Base-by-base conservation (phyloP, 2,113 vertebrate genomes). In the Lophius piscatorius region DNA sequence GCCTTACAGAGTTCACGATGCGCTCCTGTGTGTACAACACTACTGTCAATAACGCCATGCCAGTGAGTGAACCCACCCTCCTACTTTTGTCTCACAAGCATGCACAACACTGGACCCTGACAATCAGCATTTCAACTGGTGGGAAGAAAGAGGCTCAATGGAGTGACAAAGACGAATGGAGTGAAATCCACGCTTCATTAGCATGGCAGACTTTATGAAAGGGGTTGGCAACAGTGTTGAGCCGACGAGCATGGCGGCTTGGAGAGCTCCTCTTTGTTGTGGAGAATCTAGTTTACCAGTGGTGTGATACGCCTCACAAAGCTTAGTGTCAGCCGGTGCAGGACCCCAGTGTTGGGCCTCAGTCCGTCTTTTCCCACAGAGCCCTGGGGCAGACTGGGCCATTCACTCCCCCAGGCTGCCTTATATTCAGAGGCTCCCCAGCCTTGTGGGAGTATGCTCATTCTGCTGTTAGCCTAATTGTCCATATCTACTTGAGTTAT, bases 11-110 rank as follows among this genome's bases (percentile, higher is more conserved):
- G 71, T 93, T 64, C 63, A 93, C 93, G 0, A 77, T 98, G 79
- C 91, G 95, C 17, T 94, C 95, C 88, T 98, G 97, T 10, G 94
- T 95, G 62, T 98, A 99, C 91, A 98, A 98, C 92, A 96, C 94
- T 75, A 94, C 92, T 21, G 88, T 98, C 42, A 96, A 94, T 91
- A 95, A 95, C 0, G 93, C 94, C 81, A 95, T 98, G 95, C 94
- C 96, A 0, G 97, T 98, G 88, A 5, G 96, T 94, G 78, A 29
- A 16, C 34, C 36, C 61, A 22, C 28, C 34, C 24, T 59, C 29
- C 0, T 6, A 5, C 67, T 47, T 64, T 70, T 51, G 45, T 63
- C 29, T 63, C 2, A 1, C 54, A 38, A 21, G 23, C 16, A 17
- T 0, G 22, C 64, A 58, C 16, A 50, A 38, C 61, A 33, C 9